Conservation (phyloP, 1,140 invertebrate species). For the Popillia japonica region DNA sequence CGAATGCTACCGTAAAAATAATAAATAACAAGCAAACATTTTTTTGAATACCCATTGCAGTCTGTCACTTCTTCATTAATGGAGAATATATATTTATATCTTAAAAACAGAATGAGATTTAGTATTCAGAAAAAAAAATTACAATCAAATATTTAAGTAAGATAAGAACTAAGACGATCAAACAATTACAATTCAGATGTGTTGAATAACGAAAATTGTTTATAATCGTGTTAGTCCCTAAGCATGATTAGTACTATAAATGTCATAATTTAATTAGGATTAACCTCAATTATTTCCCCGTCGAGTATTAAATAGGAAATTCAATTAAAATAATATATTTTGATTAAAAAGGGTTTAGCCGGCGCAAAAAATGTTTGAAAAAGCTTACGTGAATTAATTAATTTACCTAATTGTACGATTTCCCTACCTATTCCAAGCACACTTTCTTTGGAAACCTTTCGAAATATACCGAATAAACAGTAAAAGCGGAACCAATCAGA, state of each 20-base stretch:
- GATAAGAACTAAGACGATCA: neutral
- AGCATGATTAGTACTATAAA: neutral
- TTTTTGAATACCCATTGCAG: conserved; percentile 4
- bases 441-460: neutral
- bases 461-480: conserved; percentile 28
- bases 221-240: neutral
- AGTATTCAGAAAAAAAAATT: neutral
- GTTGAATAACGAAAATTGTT: neutral
- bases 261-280: conserved; percentile 37
- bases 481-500: conserved; percentile 25
- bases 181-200: neutral
- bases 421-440: neutral
- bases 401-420: conserved; percentile 10
- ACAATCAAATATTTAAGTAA: conserved; percentile 13
- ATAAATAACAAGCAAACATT: conserved; percentile 8
- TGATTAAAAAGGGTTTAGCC: neutral
- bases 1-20: conserved; percentile 15
- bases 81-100: neutral
- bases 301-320: neutral
- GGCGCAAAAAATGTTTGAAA: neutral
- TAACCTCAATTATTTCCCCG: conserved; percentile 33
- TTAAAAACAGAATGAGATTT: conserved; percentile 17
- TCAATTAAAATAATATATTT: neutral
- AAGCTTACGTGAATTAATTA: conserved; percentile 16
- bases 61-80: conserved; percentile 32